A percentile compares a stretch with the other conserved stretches of the same genome.
Conservation (phyloP, 1,140 invertebrate genomes). For the Lerema accius region DNA sequence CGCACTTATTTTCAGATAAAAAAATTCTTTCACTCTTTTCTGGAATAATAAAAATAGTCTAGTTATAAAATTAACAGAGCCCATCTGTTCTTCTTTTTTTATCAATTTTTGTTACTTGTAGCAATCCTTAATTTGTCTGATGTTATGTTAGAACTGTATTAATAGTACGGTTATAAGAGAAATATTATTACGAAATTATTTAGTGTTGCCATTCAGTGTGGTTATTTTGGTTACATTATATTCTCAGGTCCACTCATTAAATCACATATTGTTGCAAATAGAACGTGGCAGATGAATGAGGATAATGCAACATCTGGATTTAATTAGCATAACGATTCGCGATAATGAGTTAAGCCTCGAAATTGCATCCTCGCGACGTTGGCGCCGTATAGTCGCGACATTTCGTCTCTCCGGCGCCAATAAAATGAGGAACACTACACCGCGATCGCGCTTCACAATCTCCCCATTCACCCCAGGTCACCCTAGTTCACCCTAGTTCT, state of each 20-base stretch:
- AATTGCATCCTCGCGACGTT: constrained; percentile 2
- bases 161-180: too few relatives aligned
- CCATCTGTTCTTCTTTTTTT: too few relatives aligned
- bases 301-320: constrained; percentile 23
- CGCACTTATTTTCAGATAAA: too few relatives aligned
- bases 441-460: not conserved
- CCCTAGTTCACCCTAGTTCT: constrained; percentile 7
- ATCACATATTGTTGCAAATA: not conserved
- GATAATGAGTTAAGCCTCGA: constrained; percentile 1
- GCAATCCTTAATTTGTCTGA: too few relatives aligned
- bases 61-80: too few relatives aligned
- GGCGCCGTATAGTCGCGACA: constrained; percentile 22
- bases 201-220: too few relatives aligned
- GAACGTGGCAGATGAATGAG: not conserved
- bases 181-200: too few relatives aligned
- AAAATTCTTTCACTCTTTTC: too few relatives aligned
- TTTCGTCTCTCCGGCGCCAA: constrained; percentile 16
- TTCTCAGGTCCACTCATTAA: not conserved
- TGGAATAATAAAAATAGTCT: too few relatives aligned
- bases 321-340: constrained; percentile 16
- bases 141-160: too few relatives aligned
- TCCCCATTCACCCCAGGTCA: constrained; percentile 4
- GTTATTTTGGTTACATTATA: not conserved
- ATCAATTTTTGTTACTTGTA: too few relatives aligned
- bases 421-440: constrained; percentile 4